Percentiles rank a stretch among this genome's conserved stretches.
Evolutionary conservation across 2,888 invertebrate species (phyloP).

Genomic region (Temnothorax ravouxi): DNA sequence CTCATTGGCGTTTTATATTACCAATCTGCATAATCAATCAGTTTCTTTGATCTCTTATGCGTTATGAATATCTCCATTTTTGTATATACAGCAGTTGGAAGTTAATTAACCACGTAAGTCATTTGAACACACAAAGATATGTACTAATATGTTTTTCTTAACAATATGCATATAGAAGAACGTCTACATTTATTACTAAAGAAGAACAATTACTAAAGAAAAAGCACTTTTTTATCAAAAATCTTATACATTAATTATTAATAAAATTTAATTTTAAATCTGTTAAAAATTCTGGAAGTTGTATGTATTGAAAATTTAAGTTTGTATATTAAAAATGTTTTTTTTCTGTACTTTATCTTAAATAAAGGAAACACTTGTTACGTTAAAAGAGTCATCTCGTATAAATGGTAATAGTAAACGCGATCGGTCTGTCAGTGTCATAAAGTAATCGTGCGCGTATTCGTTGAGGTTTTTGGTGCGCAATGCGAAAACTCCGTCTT

Average conservation of each 20-base stretch:
- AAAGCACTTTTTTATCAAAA: neutral
- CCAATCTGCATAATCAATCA: conserved; percentile 14
- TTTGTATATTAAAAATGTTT: neutral
- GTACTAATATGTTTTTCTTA: neutral
- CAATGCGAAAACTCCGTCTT: neutral
- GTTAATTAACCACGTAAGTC: neutral
- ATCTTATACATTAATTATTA: neutral
- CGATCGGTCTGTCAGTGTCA: neutral
- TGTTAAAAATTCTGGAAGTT: neutral
- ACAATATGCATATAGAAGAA: neutral
- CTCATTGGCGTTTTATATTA: conserved; percentile 21
- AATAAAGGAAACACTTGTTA: neutral
- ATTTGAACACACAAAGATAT: neutral
- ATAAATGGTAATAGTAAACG: neutral
- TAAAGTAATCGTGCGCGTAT: neutral
- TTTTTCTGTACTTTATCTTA: neutral
- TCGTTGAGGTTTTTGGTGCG: neutral
- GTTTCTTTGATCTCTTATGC: conserved; percentile 8
- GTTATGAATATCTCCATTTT: conserved; percentile 1
- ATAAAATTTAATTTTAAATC: neutral
- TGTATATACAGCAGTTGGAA: conserved; percentile 1
- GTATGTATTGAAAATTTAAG: neutral
- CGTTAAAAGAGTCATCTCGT: neutral
- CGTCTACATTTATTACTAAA: neutral
- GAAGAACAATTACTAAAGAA: too few relatives aligned